These are phyloP conservation scores for Pseudococcus jackbeardsleyi DNA, from an alignment of 2,888 invertebrate genomes.

Conservation along the genomic window DNA sequence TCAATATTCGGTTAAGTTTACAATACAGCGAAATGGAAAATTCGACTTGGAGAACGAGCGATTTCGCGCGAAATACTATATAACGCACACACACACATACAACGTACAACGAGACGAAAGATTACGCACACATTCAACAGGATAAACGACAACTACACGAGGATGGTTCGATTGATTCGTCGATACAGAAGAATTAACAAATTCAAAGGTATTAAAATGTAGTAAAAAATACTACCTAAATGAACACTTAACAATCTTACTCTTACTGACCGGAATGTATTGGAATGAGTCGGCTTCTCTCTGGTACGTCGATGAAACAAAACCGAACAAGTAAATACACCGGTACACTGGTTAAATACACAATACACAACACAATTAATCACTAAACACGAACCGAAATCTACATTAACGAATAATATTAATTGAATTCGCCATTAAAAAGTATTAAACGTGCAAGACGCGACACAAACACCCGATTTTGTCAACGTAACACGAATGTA, in stretches of 20 bases:
- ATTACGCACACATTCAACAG: neutral
- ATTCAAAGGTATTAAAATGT: neutral
- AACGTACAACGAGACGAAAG: too few relatives aligned
- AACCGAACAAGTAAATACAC: neutral
- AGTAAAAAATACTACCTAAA: neutral
- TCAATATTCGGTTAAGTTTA: neutral
- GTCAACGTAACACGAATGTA: conserved; percentile 39
- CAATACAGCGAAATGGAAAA: neutral
- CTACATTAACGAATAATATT: neutral
- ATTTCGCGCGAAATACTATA: neutral
- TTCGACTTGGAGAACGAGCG: neutral
- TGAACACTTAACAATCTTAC: neutral
- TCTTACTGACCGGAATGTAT: neutral
- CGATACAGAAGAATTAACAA: neutral
- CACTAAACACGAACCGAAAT: neutral
- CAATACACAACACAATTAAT: conserved; percentile 16
- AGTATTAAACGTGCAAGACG: neutral
- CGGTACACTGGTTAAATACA: neutral
- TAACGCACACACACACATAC: too few relatives aligned
- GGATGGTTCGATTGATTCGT: neutral
- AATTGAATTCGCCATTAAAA: neutral
- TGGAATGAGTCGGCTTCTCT: neutral
- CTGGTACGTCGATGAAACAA: neutral
- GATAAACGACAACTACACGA: too few relatives aligned
- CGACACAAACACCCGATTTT: neutral